These are phyloP conservation scores for Cydia strobilella DNA, from an alignment of 1,140 invertebrate species.

Conservation along the genomic window DNA sequence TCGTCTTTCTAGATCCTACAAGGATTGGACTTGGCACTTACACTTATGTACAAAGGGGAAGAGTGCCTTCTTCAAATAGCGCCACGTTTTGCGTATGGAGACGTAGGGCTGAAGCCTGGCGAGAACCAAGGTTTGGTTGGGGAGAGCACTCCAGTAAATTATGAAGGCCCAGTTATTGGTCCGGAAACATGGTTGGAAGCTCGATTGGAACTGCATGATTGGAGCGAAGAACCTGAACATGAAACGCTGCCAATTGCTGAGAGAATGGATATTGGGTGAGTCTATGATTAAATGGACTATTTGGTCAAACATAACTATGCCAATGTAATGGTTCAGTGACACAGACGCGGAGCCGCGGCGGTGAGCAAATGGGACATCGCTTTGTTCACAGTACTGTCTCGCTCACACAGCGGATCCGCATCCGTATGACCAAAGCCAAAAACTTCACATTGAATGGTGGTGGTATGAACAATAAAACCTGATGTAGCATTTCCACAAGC, in stretches of 20 bases:
- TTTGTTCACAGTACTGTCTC: too few species aligned
- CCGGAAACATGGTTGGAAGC: constrained; percentile 64
- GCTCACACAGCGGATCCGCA: too few species aligned
- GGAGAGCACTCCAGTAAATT: constrained; percentile 83
- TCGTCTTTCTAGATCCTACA: constrained; percentile 81
- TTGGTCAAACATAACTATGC: too few species aligned
- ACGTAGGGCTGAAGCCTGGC: constrained; percentile 83
- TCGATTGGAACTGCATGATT: constrained; percentile 66
- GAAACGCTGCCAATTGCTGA: constrained; percentile 69
- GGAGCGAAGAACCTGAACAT: constrained; percentile 71
- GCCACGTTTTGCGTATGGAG: constrained; percentile 88
- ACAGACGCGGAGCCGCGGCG: too few species aligned
- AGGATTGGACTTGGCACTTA: constrained; percentile 91
- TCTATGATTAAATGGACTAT: background rate
- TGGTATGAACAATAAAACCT: too few species aligned
- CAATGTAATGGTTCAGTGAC: too few species aligned
- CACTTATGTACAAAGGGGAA: constrained; percentile 92
- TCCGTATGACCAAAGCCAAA: too few species aligned
- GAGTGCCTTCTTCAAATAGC: constrained; percentile 84
- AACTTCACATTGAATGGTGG: too few species aligned
- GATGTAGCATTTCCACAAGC: too few species aligned
- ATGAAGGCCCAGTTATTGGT: constrained; percentile 59
- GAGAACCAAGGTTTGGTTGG: constrained; percentile 84
- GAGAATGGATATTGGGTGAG: constrained; percentile 74
- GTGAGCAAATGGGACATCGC: too few species aligned